A percentile compares a stretch with the other conserved stretches of the same genome.
Conservation (phyloP, 2,113 vertebrate genomes). For the Callocephalon fimbriatum region DNA sequence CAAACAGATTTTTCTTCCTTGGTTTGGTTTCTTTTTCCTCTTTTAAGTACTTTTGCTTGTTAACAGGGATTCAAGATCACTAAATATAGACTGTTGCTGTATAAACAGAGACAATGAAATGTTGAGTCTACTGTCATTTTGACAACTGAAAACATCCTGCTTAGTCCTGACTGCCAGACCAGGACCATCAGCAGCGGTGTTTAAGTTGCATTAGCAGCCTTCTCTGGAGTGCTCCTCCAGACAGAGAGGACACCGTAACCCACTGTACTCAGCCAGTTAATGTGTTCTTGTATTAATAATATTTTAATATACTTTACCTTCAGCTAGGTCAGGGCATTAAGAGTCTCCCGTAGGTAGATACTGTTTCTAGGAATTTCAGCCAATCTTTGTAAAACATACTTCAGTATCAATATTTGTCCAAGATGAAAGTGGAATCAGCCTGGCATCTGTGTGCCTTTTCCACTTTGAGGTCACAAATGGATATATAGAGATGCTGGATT, state of each 20-base stretch:
- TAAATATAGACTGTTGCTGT: not conserved
- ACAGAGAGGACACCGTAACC: not conserved
- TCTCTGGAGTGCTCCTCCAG: not conserved
- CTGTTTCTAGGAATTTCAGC: not conserved
- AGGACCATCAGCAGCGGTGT: not conserved
- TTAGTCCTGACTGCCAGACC: not conserved
- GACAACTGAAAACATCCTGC: constrained; percentile 37
- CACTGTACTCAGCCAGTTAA: not conserved
- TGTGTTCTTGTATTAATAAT: not conserved
- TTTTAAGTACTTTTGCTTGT: not conserved
- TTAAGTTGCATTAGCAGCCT: not conserved
- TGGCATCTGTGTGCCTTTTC: not conserved
- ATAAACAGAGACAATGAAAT: not conserved
- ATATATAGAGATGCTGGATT: not conserved
- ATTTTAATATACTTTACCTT: not conserved
- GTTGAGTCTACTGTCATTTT: constrained; percentile 13
- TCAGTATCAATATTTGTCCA: constrained; percentile 28
- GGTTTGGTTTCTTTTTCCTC: fast-evolving
- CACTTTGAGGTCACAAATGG: constrained; percentile 13
- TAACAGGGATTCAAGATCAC: not conserved
- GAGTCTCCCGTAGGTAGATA: not conserved
- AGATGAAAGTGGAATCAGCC: not conserved
- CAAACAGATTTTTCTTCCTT: not conserved
- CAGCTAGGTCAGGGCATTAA: not conserved
- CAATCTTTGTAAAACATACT: not conserved